phyloP scores from a whole-genome alignment of 2,888 invertebrate species.

The Micropterix aruncella region DNA sequence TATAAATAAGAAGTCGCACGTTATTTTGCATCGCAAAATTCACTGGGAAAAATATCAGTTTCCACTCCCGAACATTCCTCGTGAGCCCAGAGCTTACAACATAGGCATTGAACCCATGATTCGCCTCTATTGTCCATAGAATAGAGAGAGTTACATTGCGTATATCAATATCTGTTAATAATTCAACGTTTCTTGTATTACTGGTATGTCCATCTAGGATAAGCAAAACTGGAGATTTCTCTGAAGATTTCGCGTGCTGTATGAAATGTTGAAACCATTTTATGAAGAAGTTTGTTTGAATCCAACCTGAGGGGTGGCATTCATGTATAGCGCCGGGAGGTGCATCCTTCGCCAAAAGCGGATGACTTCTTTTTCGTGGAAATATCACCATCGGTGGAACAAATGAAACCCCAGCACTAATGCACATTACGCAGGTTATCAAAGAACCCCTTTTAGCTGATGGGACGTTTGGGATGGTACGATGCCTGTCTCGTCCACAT shows the following conservation, averaged over 20 bases:
- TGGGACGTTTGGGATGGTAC: not conserved
- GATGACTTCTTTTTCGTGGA: not conserved
- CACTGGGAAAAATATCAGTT: no score
- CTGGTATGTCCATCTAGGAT: not conserved
- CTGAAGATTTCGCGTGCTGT: not conserved
- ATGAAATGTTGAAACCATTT: not conserved
- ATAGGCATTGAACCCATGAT: no score
- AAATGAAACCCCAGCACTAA: not conserved
- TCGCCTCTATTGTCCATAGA: no score
- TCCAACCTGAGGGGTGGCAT: not conserved
- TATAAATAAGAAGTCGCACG: no score
- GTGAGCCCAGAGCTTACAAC: no score
- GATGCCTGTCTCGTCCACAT: not conserved
- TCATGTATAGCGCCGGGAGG: not conserved
- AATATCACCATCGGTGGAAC: not conserved
- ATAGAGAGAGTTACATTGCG: no score
- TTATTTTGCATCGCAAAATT: no score
- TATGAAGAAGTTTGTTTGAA: not conserved
- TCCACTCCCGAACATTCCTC: no score
- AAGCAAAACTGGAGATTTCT: not conserved
- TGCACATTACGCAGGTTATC: not conserved
- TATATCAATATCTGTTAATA: no score
- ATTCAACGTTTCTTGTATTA: no score
- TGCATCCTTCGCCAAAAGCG: not conserved
- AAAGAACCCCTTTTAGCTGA: not conserved